Percentiles rank a stretch among this genome's conserved stretches.
These are phyloP conservation scores for Metopolophium dirhodum DNA, from an alignment of 1,140 invertebrate genomes.

Conservation along the genomic window DNA sequence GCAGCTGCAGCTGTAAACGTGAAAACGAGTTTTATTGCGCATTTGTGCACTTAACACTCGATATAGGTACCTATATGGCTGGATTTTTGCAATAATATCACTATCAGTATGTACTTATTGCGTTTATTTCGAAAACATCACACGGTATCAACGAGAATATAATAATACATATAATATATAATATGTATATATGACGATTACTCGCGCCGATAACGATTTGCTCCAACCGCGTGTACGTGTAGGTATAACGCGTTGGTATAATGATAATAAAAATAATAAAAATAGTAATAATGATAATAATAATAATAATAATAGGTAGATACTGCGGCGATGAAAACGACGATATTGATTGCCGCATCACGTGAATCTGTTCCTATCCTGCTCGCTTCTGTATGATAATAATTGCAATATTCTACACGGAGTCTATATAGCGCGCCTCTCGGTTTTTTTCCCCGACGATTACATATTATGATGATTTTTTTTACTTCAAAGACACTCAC, in stretches of 20 bases:
- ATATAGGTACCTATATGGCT: not conserved
- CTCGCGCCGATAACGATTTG: not conserved
- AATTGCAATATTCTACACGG: not conserved
- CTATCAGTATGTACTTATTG: not conserved
- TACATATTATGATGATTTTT: not conserved
- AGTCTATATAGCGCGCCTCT: not conserved
- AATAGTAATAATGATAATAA: too few species aligned
- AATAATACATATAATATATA: not conserved
- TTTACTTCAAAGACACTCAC: not conserved
- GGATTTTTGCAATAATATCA: slow-evolving; percentile 25
- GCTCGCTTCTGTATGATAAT: not conserved
- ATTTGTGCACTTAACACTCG: not conserved
- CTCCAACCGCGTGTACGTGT: not conserved
- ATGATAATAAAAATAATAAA: too few species aligned
- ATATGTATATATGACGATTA: not conserved
- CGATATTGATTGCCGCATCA: not conserved
- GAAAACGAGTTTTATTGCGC: slow-evolving; percentile 35
- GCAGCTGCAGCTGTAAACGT: not conserved
- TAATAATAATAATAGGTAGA: not conserved
- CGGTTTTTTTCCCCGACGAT: not conserved
- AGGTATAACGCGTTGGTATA: not conserved
- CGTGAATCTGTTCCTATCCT: not conserved
- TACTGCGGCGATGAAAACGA: not conserved
- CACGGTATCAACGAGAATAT: not conserved
- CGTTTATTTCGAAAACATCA: not conserved